These are phyloP conservation scores for Apaloderma vittatum DNA, from an alignment of 2,113 vertebrate species.

Conservation along the genomic window DNA sequence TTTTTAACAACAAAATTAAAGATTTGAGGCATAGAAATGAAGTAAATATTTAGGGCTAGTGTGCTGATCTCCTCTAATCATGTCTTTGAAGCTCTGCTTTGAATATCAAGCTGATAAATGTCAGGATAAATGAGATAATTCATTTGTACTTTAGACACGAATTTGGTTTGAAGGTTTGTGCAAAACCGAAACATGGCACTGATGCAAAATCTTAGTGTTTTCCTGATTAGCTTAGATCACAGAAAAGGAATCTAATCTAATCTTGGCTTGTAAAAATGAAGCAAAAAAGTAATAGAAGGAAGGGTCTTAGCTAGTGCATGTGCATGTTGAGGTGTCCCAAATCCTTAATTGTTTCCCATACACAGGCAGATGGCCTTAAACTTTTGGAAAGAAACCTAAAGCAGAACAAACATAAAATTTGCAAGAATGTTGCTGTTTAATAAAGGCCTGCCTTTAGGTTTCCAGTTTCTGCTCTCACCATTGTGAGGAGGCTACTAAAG, in stretches of 20 bases:
- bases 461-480: not conserved
- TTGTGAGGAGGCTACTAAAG: not conserved
- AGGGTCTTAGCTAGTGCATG: not conserved
- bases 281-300: not conserved
- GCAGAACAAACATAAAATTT: not conserved
- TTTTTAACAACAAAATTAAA: constrained; percentile 53
- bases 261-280: not conserved
- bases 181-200: constrained; percentile 10
- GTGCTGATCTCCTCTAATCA: constrained; percentile 7
- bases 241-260: not conserved
- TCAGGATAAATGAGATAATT: constrained; percentile 51
- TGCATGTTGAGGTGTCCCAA: not conserved
- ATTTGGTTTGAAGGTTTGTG: not conserved
- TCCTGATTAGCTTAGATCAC: not conserved
- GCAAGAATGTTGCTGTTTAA: not conserved
- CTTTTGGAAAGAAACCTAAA: not conserved
- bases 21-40: constrained; percentile 41
- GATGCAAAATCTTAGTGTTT: constrained; percentile 13
- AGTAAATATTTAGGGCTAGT: constrained; percentile 61
- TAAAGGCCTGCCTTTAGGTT: not conserved
- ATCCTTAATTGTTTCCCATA: not conserved
- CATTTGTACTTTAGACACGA: not conserved
- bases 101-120: constrained; percentile 55
- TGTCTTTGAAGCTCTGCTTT: constrained; percentile 60
- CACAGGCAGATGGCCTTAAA: not conserved